Evolutionary conservation across 2,888 invertebrate species (phyloP).

Genomic region (Coecobrya sp.): DNA sequence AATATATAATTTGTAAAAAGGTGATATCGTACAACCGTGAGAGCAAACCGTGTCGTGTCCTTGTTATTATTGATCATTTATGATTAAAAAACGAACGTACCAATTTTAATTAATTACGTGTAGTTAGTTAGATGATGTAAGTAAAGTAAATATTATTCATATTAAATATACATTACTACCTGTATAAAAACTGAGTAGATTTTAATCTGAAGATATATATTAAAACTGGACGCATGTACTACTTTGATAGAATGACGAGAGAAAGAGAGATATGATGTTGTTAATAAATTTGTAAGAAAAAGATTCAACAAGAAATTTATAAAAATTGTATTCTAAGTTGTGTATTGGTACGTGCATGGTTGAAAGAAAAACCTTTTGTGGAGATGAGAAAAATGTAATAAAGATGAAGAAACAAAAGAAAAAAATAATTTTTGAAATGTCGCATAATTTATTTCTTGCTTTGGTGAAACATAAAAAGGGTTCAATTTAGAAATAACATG

Average conservation of each 20-base stretch:
- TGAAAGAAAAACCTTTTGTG: background rate
- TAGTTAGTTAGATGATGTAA: background rate
- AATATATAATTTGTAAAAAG: background rate
- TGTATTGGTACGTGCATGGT: background rate
- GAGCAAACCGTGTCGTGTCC: conserved; percentile 51
- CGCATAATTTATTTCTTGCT: background rate
- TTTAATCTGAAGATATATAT: conserved; percentile 7
- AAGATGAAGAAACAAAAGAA: conserved; percentile 13
- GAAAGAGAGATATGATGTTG: background rate
- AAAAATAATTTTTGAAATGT: background rate
- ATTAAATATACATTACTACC: background rate
- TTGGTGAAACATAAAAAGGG: background rate
- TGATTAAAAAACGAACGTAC: background rate
- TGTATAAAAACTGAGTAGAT: conserved; percentile 34
- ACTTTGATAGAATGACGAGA: background rate
- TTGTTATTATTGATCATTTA: conserved; percentile 23
- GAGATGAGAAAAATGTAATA: background rate
- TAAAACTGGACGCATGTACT: background rate
- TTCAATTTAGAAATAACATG: no score
- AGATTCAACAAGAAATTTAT: conserved; percentile 19
- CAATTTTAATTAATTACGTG: background rate
- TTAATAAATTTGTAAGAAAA: conserved; percentile 37
- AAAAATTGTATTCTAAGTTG: background rate
- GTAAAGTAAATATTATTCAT: background rate
- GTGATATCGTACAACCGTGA: conserved; percentile 33